Percentiles rank a stretch among this genome's conserved stretches.
phyloP scores from a whole-genome alignment of 2,797 vertebrate species.

The Ctenopoma multispine region DNA sequence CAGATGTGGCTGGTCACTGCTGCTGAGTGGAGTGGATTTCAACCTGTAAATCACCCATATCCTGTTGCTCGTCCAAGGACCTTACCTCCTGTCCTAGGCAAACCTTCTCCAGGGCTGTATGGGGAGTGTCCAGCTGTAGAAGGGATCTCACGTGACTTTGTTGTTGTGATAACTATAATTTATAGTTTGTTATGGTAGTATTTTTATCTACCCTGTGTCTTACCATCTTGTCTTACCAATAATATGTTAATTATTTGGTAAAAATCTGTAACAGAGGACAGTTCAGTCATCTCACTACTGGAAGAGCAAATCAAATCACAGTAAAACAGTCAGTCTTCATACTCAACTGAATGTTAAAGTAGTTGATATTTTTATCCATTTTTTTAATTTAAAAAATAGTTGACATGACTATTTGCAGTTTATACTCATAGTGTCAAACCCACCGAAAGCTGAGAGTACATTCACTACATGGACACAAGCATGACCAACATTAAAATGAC shows the following conservation, averaged over 20 bases:
- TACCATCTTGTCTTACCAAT: too few relatives aligned
- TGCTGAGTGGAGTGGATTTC: slow-evolving; percentile 40
- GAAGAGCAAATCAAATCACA: neutral
- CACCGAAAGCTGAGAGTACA: too few relatives aligned
- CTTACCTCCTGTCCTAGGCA: slow-evolving; percentile 56
- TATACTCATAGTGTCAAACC: too few relatives aligned
- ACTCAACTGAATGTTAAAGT: neutral
- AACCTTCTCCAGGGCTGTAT: slow-evolving; percentile 10
- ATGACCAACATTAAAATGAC: too few relatives aligned
- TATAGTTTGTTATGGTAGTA: neutral
- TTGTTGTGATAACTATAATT: neutral
- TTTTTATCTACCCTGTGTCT: neutral
- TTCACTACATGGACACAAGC: too few relatives aligned
- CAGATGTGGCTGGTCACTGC: slow-evolving; percentile 20
- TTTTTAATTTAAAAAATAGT: too few relatives aligned
- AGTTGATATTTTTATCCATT: too few relatives aligned
- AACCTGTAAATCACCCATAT: slow-evolving; percentile 58
- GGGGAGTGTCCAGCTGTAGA: too few relatives aligned
- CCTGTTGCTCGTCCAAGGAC: slow-evolving; percentile 75
- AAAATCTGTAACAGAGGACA: neutral
- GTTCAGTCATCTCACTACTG: neutral
- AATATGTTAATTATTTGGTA: too few relatives aligned
- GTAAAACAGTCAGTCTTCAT: neutral
- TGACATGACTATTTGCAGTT: too few relatives aligned
- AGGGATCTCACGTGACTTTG: neutral